These are phyloP conservation scores for Mastigias papua DNA, from an alignment of 30 jellyfish, hydroid and myxozoan genomes.

Conservation along the genomic window DNA sequence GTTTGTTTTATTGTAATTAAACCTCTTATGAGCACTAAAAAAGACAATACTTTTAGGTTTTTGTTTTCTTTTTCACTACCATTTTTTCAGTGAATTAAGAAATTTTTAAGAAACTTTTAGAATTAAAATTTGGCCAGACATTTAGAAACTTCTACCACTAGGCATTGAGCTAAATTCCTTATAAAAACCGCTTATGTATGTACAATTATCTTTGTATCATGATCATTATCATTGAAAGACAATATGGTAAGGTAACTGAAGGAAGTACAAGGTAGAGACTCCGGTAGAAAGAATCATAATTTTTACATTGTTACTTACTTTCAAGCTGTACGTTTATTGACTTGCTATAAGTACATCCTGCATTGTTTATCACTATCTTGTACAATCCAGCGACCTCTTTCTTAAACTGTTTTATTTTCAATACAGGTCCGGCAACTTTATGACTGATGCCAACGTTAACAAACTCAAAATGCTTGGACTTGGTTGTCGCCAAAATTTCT, in stretches of 20 bases:
- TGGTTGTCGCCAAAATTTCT: slow-evolving; percentile 25
- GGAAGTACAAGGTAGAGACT: background rate
- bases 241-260: background rate
- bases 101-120: too few species aligned
- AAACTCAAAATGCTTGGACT: slow-evolving; percentile 64
- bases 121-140: too few species aligned
- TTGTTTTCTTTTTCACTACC: background rate
- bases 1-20: too few species aligned
- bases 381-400: slow-evolving; percentile 53
- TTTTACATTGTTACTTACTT: slow-evolving; percentile 6
- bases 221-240: too few species aligned
- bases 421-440: slow-evolving; percentile 29
- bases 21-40: too few species aligned
- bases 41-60: background rate
- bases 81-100: too few species aligned
- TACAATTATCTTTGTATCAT: background rate
- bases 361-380: slow-evolving; percentile 40
- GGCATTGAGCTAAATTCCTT: too few species aligned
- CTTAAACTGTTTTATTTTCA: slow-evolving; percentile 59
- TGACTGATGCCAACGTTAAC: slow-evolving; percentile 39
- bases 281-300: background rate
- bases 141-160: too few species aligned
- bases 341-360: slow-evolving; percentile 57
- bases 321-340: slow-evolving; percentile 52
- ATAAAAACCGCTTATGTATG: background rate